Percentiles rank a stretch among this genome's conserved stretches.
phyloP scores from a whole-genome alignment of 2,113 vertebrate species.

The Oreotrochilus melanogaster region DNA sequence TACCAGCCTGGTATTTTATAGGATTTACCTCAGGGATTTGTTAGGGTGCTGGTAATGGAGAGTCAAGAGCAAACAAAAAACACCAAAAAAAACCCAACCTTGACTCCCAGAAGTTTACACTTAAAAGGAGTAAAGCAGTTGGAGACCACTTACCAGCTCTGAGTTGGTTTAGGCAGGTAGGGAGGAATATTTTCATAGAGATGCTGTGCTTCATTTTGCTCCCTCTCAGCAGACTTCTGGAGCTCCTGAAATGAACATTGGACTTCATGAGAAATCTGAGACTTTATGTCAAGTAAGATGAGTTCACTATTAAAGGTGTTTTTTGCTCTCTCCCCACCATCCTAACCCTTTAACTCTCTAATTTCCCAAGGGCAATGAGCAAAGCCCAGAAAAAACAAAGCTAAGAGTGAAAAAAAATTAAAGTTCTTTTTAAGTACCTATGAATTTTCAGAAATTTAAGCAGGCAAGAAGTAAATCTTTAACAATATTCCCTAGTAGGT shows the following conservation, averaged over 20 bases:
- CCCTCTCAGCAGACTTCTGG: conserved; percentile 18
- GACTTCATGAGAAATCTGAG: neutral
- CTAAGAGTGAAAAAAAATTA: neutral
- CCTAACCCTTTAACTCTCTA: neutral
- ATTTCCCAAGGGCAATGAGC: neutral
- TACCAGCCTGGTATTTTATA: neutral
- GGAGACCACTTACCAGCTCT: conserved; percentile 44
- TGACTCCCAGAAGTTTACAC: neutral
- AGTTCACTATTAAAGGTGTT: neutral
- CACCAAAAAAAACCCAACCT: too few relatives aligned
- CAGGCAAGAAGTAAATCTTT: neutral
- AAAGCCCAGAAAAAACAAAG: neutral
- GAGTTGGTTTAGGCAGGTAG: conserved; percentile 26
- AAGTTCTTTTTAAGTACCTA: too few relatives aligned
- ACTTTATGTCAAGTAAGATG: neutral
- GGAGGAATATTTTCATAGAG: conserved; percentile 68
- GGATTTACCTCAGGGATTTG: neutral
- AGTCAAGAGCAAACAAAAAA: too few relatives aligned
- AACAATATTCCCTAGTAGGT: neutral
- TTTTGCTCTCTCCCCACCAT: neutral
- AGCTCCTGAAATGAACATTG: conserved; percentile 61
- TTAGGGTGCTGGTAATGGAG: neutral
- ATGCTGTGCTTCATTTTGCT: conserved; percentile 42
- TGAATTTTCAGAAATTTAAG: neutral
- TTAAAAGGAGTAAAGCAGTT: neutral